Base-by-base conservation (phyloP, 2,797 vertebrate genomes). In the Florisuga fusca region DNA sequence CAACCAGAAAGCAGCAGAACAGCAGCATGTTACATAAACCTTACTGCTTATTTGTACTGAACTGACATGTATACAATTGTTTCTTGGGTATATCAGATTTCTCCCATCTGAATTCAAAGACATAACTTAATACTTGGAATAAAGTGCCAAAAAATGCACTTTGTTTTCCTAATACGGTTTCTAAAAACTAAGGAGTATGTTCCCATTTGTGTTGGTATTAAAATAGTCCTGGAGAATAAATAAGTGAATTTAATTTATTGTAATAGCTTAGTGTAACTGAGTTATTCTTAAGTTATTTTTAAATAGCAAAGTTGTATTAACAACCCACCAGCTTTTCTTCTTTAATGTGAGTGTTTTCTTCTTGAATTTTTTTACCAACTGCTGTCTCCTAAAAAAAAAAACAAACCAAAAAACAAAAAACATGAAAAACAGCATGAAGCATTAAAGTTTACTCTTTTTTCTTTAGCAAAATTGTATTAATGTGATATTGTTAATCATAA, bases 281-380 rank as follows among this genome's bases (percentile, higher is more conserved):
- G 36, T n/a, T n/a, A n/a, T n/a, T n/a, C n/a, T 46, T 18, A 68
- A 87, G 29, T 17, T 25, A 74, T 79, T 89, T 87, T 77, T 58
- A 66, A 87, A 75, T 8, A 75, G 38, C 6, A 41, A 89, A 85
- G 66, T 59, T 74, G 22, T 41, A 66, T 64, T 71, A 91, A 69
- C 51, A 86, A 79, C 93, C 97, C 96, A 99, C 99, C 98, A 98
- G 97, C 77, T 99, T 99, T 94, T 99, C 98, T 96, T 97, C 96
- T 97, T 98, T 98, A 55, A 98, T 94, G 46, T 58, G 71, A 27
- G 15, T 55, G 73, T 98, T 98, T 94, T 99, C 98, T 91, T 98
- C 98, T 85, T 80, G 86, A 26, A 99, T 93, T 90, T 97, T 98
- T 96, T 97, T 98, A 97, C 98, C 99, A 94, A 99, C 95, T 94